Evolutionary conservation across 2,797 vertebrate species (phyloP), one percentile per base, ranked within the genome.

Genomic region (Micromesistius poutassou): DNA sequence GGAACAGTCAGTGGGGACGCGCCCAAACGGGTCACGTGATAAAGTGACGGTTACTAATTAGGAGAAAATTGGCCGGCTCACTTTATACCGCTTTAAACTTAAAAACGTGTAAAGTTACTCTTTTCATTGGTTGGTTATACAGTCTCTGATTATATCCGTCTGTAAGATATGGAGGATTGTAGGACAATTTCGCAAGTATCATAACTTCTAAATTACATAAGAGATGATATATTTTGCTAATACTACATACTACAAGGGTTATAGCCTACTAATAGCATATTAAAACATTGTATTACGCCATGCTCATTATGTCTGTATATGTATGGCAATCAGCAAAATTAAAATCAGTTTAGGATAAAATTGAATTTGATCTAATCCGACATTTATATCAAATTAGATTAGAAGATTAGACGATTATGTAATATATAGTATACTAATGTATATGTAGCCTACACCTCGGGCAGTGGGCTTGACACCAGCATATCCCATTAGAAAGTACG

Each of bases 11-110:
- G 76, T 86, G 83, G 84, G 88, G 78, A 79, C 92, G 93, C 90
- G 92, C 91, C 81, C 83, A 80, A 72, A 72, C 72, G 79, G 42
- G 28, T 87, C 92, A 94, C 30, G 90, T 94, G 93, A 92, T 87
- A 35, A 38, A 1, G 16, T 40, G 35, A 28, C 25, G 31, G 12
- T 68, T 68, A 12, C 25, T 28, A 62, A 8, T 25, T 62, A 8
- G 55, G 6, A 10, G 25, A 28, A 2, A 28, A 2, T 28, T 28
- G 62, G 8, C 62, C 22, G 4, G 46, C 46, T 22, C 16, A 5
- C 25, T 68, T 68, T 12, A 68, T 2, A 4, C 62, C 25, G 6
- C 22, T 25, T 25, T 68, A 66, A n/a, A 66, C 50, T n/a, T n/a
- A 6, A 22, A 9, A 68, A 25, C 25, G 62, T 68, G 1, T 10